Base-by-base conservation (phyloP, 2,888 invertebrate species). In the Caenorhabditis angaria region DNA sequence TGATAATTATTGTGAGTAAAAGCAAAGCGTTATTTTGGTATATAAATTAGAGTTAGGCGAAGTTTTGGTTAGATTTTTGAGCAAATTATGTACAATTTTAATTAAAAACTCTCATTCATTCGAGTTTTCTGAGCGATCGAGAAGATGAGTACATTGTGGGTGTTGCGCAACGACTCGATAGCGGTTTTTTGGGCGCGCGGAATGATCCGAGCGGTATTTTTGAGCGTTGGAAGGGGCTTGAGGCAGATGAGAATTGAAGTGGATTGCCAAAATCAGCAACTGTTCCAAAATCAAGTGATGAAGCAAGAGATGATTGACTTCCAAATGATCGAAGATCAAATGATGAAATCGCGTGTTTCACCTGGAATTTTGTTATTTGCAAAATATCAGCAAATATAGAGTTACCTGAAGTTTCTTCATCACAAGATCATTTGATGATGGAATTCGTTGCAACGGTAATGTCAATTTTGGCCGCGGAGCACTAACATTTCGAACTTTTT, bases 301-400 rank as follows among this genome's bases (percentile, higher is more conserved):
- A 41, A 2, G 64, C 50, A 20, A 79, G 59, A 0, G 81, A 79
- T 12, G 78, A 75, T 57, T 79, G 74, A 65, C 73, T 73, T 24
- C 80, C 80, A 48, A 74, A 81, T 0, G 79, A 81, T 25, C 78
- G 76, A 10, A 81, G 68, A 61, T 81, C 81, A n/a, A 78, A 55
- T 24, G 68, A 67, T 28, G 79, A 78, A 6, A 81, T 67, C 10
- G 76, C 76, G 29, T 75, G 56, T 61, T 79, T 81, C 20, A 81
- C 72, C 77, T 77, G 61, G 1, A 73, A 56, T 10, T 12, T 18
- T 10, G 14, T 41, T 12, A 18, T 5, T 32, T 32, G 12, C 53
- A 25, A 47, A 56, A 18, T 10, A 22, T 58, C 28, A n/a, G 24
- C 59, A 0, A n/a, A 8, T 20, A 27, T n/a, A 47, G 18, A 10